phyloP scores from a whole-genome alignment of 92 coral and sea anemone genomes.

The Virgularia gustaviana region DNA sequence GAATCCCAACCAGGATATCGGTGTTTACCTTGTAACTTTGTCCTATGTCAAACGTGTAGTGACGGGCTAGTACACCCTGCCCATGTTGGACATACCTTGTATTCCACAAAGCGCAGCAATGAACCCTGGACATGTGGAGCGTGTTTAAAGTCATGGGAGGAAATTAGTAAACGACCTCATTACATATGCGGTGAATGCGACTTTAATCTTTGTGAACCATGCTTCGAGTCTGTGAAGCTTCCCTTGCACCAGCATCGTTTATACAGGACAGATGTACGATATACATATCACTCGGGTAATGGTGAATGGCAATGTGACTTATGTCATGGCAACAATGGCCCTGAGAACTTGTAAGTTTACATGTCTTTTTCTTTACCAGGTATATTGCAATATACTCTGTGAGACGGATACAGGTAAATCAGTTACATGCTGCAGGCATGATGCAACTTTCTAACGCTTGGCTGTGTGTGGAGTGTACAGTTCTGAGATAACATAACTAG shows the following conservation, averaged over 20 bases:
- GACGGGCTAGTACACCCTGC: not conserved
- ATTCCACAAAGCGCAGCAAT: not conserved
- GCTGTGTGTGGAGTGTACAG: too few species aligned
- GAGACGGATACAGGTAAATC: not conserved
- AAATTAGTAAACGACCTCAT: constrained; percentile 46
- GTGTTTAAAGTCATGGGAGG: constrained; percentile 48
- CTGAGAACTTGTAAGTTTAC: constrained; percentile 59
- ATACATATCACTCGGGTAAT: constrained; percentile 53
- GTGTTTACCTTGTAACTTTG: not conserved
- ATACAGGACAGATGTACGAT: constrained; percentile 53
- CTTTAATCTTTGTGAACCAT: constrained; percentile 66
- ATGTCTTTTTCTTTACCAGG: not conserved
- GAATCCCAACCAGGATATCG: not conserved
- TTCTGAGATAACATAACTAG: not conserved
- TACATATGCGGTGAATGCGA: constrained; percentile 60
- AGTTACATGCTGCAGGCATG: not conserved
- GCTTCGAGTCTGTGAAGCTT: constrained; percentile 51
- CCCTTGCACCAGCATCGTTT: constrained; percentile 73
- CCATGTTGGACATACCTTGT: not conserved
- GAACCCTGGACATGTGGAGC: constrained; percentile 63
- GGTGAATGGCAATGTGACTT: constrained; percentile 86
- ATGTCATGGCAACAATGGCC: constrained; percentile 66
- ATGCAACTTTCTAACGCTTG: too few species aligned
- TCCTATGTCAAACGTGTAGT: not conserved
- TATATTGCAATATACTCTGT: not conserved